These are phyloP conservation scores for Yponomeuta sedellus DNA, from an alignment of 2,888 invertebrate genomes.

Conservation along the genomic window DNA sequence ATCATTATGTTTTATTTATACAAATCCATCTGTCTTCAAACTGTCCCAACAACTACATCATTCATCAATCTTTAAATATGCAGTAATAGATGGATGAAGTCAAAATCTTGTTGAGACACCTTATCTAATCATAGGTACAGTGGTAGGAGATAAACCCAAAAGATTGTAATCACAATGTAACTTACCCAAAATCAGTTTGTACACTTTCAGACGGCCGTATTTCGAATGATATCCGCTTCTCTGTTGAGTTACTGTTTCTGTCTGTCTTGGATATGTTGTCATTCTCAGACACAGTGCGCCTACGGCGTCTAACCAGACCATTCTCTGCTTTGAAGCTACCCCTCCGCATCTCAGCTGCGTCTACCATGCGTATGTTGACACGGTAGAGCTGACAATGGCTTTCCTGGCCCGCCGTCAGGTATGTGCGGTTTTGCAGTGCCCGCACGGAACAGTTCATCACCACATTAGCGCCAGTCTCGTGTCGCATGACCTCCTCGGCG, in stretches of 20 bases:
- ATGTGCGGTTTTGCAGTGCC: conserved; percentile 83
- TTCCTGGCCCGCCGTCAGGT: conserved; percentile 93
- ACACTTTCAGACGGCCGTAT: conserved; percentile 87
- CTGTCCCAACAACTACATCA: too few species aligned
- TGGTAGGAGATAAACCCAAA: background rate
- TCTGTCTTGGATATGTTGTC: conserved; percentile 66
- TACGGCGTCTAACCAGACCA: conserved; percentile 58
- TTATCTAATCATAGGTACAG: conserved; percentile 6
- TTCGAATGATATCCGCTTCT: conserved; percentile 82
- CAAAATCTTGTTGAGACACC: background rate
- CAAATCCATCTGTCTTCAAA: too few species aligned
- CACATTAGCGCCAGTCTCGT: conserved; percentile 92
- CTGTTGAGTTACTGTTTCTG: conserved; percentile 57
- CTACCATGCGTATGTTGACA: conserved; percentile 78
- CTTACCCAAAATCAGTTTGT: conserved; percentile 88
- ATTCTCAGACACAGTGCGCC: conserved; percentile 74
- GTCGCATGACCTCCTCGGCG: conserved; percentile 91
- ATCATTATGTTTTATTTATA: too few species aligned
- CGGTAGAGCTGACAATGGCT: conserved; percentile 92
- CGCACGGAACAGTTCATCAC: conserved; percentile 93
- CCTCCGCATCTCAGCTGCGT: conserved; percentile 74
- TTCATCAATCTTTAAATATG: too few species aligned
- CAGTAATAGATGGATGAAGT: background rate
- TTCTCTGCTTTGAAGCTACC: conserved; percentile 73
- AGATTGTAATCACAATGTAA: conserved; percentile 14